Percentiles rank a stretch among this genome's conserved stretches.
Conservation (phyloP, 2,113 vertebrate genomes). For the Empidonax alnorum region DNA sequence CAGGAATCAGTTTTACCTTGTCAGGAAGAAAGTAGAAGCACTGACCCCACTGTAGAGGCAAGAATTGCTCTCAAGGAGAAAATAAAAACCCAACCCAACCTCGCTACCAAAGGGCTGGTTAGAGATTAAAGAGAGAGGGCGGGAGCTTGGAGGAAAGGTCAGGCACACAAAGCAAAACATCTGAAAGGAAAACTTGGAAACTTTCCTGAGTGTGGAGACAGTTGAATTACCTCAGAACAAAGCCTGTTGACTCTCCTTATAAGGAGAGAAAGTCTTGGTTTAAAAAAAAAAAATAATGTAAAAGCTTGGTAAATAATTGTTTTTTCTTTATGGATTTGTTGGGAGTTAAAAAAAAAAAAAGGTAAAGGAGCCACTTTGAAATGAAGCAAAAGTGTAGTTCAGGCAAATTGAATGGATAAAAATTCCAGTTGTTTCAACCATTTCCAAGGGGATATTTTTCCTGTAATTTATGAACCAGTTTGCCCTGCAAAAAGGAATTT, state of each 20-base stretch:
- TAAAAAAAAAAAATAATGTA: neutral
- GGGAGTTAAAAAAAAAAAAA: neutral
- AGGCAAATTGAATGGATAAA: neutral
- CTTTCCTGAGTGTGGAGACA: conserved; percentile 38
- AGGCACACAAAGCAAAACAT: conserved; percentile 7
- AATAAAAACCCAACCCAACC: neutral
- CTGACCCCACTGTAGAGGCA: neutral
- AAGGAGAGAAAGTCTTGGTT: neutral
- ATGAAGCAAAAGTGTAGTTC: neutral
- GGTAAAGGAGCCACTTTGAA: neutral
- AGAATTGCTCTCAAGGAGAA: neutral
- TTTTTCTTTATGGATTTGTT: neutral
- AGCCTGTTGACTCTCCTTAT: conserved; percentile 7
- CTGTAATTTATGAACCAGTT: neutral
- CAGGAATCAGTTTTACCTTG: neutral
- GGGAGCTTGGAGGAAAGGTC: conserved; percentile 17
- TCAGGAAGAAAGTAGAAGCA: neutral
- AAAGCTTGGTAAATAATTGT: neutral
- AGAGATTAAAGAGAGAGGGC: conserved; percentile 49
- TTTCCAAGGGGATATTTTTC: neutral
- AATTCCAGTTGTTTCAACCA: neutral
- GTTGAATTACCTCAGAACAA: conserved; percentile 27
- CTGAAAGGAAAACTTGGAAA: conserved; percentile 5
- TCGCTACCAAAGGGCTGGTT: neutral
- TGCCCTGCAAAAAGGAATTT: neutral